Conservation (phyloP, 2,888 invertebrate genomes). For the Drosophila nr. perissopoda region DNA sequence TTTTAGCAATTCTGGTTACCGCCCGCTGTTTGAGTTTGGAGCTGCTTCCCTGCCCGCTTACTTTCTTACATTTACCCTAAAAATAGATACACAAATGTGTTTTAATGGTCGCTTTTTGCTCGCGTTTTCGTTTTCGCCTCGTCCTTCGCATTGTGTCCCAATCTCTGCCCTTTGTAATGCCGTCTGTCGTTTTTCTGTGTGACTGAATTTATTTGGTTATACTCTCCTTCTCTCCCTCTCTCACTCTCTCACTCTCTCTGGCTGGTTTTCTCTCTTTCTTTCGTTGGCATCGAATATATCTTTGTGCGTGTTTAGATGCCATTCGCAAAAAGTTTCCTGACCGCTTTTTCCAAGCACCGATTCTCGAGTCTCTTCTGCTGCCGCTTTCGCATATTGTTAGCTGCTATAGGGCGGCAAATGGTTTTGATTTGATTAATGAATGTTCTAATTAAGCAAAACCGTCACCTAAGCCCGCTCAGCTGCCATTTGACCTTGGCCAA, state of each 20-base stretch:
- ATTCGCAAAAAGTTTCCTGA: slow-evolving; percentile 75
- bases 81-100: slow-evolving; percentile 81
- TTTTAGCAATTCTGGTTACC: slow-evolving; percentile 53
- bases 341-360: slow-evolving; percentile 35
- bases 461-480: slow-evolving; percentile 74
- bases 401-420: slow-evolving; percentile 79
- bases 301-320: slow-evolving; percentile 75
- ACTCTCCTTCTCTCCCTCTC: slow-evolving; percentile 2
- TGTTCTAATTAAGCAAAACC: slow-evolving; percentile 83
- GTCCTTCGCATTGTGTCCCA: slow-evolving; percentile 46
- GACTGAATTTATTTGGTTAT: slow-evolving; percentile 77
- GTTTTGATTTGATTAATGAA: slow-evolving; percentile 84
- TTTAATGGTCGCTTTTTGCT: slow-evolving; percentile 79
- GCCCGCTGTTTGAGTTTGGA: slow-evolving; percentile 50
- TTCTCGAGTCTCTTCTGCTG: slow-evolving; percentile 32
- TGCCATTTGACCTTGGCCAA: slow-evolving; percentile 78
- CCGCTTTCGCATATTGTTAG: slow-evolving; percentile 12
- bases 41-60: slow-evolving; percentile 18
- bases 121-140: slow-evolving; percentile 45
- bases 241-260: not conserved
- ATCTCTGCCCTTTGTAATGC: slow-evolving; percentile 79
- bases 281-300: slow-evolving; percentile 29
- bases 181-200: slow-evolving; percentile 78
- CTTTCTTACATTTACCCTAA: slow-evolving; percentile 66
- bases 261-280: not conserved